Evolutionary conservation across 2,113 vertebrate species (phyloP), one percentile per base, ranked within the genome.

Genomic region (human (Homo sapiens)): DNA sequence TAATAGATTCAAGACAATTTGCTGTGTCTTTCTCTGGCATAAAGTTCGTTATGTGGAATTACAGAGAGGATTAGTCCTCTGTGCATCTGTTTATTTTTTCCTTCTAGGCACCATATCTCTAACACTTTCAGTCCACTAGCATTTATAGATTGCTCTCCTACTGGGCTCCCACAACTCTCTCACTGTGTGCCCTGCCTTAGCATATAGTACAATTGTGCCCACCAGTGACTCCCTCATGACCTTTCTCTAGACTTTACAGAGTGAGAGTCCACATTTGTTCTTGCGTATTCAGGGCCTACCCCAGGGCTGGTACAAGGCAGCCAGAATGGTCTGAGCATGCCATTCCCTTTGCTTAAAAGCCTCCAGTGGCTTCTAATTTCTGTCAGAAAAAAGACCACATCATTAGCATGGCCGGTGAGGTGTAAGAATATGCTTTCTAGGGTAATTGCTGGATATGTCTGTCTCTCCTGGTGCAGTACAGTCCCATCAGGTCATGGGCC

Each of bases 1-100:
- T 94, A 88, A 85, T 97, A 83, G 80, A 81, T 90, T 66, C 76
- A 75, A 73, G 83, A 86, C 66, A 93, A 82, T 95, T 94, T 94
- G 59, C 23, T 88, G 55, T 90, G 38, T 89, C 66, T 94, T 85
- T 93, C 84, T 93, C 32, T 83, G 55, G 40, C 35, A 79, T 93
- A 68, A 78, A 95, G 27, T 89, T 45, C 80, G 10, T 92, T 78
- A 73, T 73, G 22, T 66, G 48, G 50, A 89, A 89, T 92, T 64
- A 64, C 61, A 13, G 61, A 64, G 61, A 64, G 61, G 61, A 64
- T 64, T 64, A 64, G 27, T 14, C 23, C 40, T 78, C 43, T 82
- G 38, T 73, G 30, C 64, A 59, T 52, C 57, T 78, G 43, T 20
- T 35, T 82, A 64, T 68, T 35, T 43, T 22, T 4, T 12, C 8